Base-by-base conservation (phyloP, 2,888 invertebrate genomes). In the Agonopterix arenella region DNA sequence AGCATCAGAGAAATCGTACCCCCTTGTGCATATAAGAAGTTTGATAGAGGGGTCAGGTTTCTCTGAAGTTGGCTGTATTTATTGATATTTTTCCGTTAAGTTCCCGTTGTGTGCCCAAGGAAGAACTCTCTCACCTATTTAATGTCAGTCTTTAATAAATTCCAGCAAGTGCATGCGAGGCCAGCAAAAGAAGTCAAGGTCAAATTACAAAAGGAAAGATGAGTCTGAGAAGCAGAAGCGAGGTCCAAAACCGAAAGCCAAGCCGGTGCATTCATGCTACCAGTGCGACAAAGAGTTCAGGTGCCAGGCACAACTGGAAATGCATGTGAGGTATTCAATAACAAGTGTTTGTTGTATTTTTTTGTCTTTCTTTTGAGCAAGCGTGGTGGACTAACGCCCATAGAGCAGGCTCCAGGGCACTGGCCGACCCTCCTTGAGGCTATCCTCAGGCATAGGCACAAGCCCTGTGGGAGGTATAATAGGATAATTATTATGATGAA, bases 161-260 rank as follows among this genome's bases (percentile, higher is more conserved):
- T 65, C n/a, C 54, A 88, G 85, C 60, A 84, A 84, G 69, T 88
- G 88, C 61, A 81, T 76, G 50, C 48, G 60, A 40, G 57, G 58
- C 28, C 66, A 70, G 49, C 66, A 64, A 13, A 84, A 76, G 58
- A 79, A 71, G 55, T 68, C 57, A 13, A 76, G 68, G 46, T 69
- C 79, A 40, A 85, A 90, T 47, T 92, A 92, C 57, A 91, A 90
- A 63, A 84, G 83, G 16, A 92, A 92, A 63, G 76, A 89, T 0
- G 91, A 90, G 11, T 82, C 90, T 38, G 90, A 91, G 47, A 90
- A 91, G 58, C 78, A 85, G 53, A 92, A 91, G 59, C 76, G 92
- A 4, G 92, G 92, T 0, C 92, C 92, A 0, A 92, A 92, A 57
- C 91, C 92, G 0, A 88, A 91, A 52, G 89, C 91, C 1, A 92